These are phyloP conservation scores for Remorina albescens DNA, from an alignment of 2,797 vertebrate species.

Conservation along the genomic window DNA sequence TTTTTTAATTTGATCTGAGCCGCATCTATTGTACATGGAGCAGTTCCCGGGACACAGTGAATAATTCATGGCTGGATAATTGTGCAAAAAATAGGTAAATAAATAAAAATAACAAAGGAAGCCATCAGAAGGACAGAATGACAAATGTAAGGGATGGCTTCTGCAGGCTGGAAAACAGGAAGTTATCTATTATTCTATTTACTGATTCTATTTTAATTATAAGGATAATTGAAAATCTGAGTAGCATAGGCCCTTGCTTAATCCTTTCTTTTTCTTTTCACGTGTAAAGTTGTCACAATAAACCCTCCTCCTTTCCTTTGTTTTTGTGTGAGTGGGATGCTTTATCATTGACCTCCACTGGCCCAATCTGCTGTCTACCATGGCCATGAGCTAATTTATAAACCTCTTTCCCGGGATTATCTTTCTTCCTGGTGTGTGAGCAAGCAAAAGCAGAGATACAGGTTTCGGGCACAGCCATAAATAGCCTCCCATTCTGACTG, in stretches of 20 bases:
- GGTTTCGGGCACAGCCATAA: slow-evolving; percentile 49
- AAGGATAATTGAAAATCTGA: slow-evolving; percentile 1
- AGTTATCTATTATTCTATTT: background rate
- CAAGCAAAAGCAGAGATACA: slow-evolving; percentile 58
- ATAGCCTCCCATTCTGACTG: slow-evolving; percentile 38
- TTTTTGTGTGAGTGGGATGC: slow-evolving; percentile 53
- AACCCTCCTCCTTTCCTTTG: slow-evolving; percentile 29
- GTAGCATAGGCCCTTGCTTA: slow-evolving; percentile 15
- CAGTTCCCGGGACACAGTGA: background rate
- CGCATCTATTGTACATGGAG: background rate
- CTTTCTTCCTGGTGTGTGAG: slow-evolving; percentile 79
- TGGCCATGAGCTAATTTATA: slow-evolving; percentile 81
- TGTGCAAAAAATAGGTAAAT: background rate
- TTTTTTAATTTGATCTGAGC: slow-evolving; percentile 16
- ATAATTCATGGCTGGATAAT: background rate
- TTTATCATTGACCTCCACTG: slow-evolving; percentile 76
- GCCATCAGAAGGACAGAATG: slow-evolving; percentile 13
- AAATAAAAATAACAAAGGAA: background rate
- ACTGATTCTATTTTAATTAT: slow-evolving; percentile 2
- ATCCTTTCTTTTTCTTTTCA: slow-evolving; percentile 27
- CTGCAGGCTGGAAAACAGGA: background rate
- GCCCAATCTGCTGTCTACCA: slow-evolving; percentile 74
- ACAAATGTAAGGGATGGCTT: background rate
- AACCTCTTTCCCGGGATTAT: slow-evolving; percentile 86
- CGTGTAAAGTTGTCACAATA: slow-evolving; percentile 37